Evolutionary conservation across 2,113 vertebrate species (phyloP).

Genomic region (Procavia capensis): DNA sequence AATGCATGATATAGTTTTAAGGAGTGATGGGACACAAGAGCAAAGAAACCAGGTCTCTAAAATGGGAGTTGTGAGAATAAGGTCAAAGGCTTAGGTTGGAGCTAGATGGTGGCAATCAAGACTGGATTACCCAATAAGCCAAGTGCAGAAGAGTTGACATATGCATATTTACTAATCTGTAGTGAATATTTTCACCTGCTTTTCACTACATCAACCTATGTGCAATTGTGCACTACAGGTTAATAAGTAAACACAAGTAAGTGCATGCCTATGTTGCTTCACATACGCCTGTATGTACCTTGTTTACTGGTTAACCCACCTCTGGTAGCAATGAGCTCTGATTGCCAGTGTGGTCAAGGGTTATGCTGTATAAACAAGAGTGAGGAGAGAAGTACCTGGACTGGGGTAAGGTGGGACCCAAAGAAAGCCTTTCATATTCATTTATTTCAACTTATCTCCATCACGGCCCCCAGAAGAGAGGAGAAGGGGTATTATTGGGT

Average conservation of each 20-base stretch:
- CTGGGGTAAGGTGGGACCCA: background rate
- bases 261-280: no score
- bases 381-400: background rate
- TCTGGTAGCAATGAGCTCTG: background rate
- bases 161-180: no score
- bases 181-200: no score
- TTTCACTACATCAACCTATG: no score
- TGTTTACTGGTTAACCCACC: no score
- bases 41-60: background rate
- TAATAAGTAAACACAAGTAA: no score
- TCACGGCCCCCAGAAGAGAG: background rate
- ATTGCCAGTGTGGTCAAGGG: background rate
- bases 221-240: no score
- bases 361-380: background rate
- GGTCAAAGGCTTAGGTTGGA: background rate
- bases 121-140: no score
- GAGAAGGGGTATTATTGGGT: background rate
- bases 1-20: background rate
- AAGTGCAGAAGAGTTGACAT: no score
- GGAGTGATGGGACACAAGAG: background rate
- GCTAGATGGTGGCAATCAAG: no score
- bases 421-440: background rate
- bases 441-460: conserved; percentile 1
- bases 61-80: background rate
- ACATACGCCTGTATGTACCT: no score